phyloP scores from a whole-genome alignment of 1,140 invertebrate genomes.

The Drosophila kepulauana region DNA sequence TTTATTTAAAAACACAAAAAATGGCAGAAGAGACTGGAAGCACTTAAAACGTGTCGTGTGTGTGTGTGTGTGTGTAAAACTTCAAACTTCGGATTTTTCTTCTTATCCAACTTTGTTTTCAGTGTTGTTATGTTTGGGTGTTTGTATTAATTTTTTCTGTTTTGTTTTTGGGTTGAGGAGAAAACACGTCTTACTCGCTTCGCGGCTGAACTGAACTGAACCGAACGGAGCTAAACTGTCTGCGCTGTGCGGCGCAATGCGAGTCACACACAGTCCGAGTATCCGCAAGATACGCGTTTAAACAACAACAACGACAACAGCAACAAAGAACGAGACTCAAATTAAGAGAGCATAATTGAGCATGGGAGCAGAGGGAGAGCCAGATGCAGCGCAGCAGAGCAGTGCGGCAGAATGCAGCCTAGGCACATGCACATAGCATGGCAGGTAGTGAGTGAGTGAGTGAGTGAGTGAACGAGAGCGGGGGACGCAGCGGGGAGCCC shows the following conservation, averaged over 20 bases:
- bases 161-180: conserved; percentile 59
- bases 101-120: conserved; percentile 41
- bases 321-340: conserved; percentile 34
- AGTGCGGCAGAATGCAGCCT: conserved; percentile 24
- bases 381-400: conserved; percentile 1
- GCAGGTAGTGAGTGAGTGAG: conserved; percentile 45
- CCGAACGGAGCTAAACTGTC: conserved; percentile 34
- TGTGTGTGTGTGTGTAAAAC: conserved; percentile 47
- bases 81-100: conserved; percentile 55
- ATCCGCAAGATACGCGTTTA: conserved; percentile 55
- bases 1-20: conserved; percentile 79
- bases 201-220: conserved; percentile 78
- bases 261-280: conserved; percentile 48
- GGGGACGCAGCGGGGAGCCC: conserved; percentile 36
- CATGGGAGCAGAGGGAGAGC: conserved; percentile 31
- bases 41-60: conserved; percentile 75
- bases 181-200: conserved; percentile 85
- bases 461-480: not conserved
- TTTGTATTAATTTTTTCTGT: not conserved
- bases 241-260: conserved; percentile 48
- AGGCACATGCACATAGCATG: conserved; percentile 46
- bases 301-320: conserved; percentile 18
- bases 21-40: conserved; percentile 60
- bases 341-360: conserved; percentile 45
- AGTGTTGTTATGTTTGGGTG: not conserved